Percentiles rank a stretch among this genome's conserved stretches.
Evolutionary conservation across 2,797 vertebrate genomes (phyloP).

Genomic region (Lithobates pipiens): DNA sequence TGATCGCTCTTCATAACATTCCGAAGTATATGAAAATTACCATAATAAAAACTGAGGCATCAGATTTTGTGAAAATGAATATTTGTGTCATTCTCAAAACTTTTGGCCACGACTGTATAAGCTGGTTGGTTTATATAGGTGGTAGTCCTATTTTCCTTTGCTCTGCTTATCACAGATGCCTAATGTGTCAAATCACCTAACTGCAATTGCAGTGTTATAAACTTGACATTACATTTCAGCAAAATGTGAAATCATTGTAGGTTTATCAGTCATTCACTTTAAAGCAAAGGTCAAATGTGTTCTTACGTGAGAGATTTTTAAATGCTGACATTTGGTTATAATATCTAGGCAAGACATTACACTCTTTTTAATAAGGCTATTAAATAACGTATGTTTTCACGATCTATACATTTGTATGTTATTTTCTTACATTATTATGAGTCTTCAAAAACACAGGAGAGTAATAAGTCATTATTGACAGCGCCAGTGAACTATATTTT

Average conservation of each 20-base stretch:
- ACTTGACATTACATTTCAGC: not conserved
- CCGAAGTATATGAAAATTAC: no score
- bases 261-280: not conserved
- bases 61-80: no score
- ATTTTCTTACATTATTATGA: not conserved
- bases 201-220: not conserved
- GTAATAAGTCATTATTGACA: no score
- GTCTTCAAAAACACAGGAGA: not conserved
- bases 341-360: not conserved
- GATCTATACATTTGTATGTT: not conserved
- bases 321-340: not conserved
- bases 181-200: not conserved
- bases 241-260: not conserved
- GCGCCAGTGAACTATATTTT: no score
- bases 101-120: no score
- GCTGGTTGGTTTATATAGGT: not conserved
- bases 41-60: no score
- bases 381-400: not conserved
- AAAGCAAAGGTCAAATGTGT: not conserved
- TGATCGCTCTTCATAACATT: no score
- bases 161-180: not conserved
- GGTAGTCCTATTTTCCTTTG: not conserved
- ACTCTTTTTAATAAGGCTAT: not conserved
- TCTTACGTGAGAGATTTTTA: not conserved
- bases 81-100: no score